Evolutionary conservation across 1,140 invertebrate genomes (phyloP).

Genomic region (Drosophila paulistorum): DNA sequence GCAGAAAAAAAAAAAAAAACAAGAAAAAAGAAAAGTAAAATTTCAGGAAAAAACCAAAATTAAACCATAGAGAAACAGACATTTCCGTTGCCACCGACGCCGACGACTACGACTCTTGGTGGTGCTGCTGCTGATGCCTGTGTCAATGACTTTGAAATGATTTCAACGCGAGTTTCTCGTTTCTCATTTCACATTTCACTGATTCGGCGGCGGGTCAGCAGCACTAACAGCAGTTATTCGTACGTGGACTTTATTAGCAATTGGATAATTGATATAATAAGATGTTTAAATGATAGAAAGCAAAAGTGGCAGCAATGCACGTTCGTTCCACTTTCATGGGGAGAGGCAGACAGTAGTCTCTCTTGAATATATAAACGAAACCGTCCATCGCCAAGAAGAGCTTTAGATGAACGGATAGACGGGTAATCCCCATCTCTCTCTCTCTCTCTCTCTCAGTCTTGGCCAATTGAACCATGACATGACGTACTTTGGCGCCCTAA

Average conservation of each 20-base stretch:
- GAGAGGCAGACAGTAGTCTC: not conserved
- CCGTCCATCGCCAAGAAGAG: not conserved
- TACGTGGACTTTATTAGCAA: conserved; percentile 77
- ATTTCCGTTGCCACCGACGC: conserved; percentile 27
- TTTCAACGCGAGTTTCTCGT: conserved; percentile 73
- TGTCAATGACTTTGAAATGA: conserved; percentile 80
- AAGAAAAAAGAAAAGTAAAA: conserved; percentile 77
- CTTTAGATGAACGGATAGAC: not conserved
- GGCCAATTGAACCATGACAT: conserved; percentile 40
- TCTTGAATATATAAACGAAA: conserved; percentile 25
- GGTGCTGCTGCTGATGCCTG: conserved; percentile 15
- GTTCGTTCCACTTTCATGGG: conserved; percentile 45
- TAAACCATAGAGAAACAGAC: conserved; percentile 42
- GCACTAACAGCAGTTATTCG: conserved; percentile 12
- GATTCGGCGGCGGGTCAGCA: conserved; percentile 63
- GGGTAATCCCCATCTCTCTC: no score
- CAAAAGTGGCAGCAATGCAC: conserved; percentile 34
- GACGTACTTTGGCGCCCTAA: conserved; percentile 41
- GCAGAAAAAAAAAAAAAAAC: conserved; percentile 43
- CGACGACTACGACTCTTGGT: conserved; percentile 6
- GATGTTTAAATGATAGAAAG: conserved; percentile 59
- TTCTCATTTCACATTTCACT: conserved; percentile 60
- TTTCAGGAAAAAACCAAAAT: conserved; percentile 55
- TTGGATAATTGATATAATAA: conserved; percentile 79
- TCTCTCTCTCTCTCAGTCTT: not conserved